Evolutionary conservation across 1,140 invertebrate genomes (phyloP), one percentile per base, ranked within the genome.

Genomic region (Drosophila lowei): DNA sequence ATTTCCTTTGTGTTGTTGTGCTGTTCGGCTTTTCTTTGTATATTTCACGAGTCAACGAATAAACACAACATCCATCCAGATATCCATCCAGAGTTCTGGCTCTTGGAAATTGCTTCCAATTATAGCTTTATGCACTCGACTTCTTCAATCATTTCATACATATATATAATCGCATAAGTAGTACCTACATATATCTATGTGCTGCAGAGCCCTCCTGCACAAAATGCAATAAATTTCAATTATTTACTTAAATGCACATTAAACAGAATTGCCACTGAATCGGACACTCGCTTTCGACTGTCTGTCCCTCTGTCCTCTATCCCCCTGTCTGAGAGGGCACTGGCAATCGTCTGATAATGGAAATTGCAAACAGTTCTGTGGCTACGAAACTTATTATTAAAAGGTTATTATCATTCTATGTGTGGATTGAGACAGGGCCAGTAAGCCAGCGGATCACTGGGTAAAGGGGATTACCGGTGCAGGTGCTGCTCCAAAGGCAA

Each of bases 141-240:
- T 41, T 21, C 65, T 77, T 68, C 68, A 74, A 70, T 77, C 73
- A 68, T 72, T 80, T 54, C 56, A 67, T 57, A 50, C 77, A 77
- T 61, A 23, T 11, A 11, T 13, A 38, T 38, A 38, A 38, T 38
- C 4, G 34, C 1, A 13, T 38, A 11, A 38, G 34, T 13, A 38
- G 34, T 38, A 13, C 9, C 34, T 38, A 38, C 23, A 5, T 38
- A 11, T 38, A 38, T 61, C 66, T 65, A 65, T 65, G 72, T 55
- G 44, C 28, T 63, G 62, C 38, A 47, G 25, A 11, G n/a, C 13
- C 9, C 57, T 18, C 11, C 23, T 38, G 56, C 49, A 25, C 16
- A 58, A 66, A 65, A 43, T 54, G 75, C 67, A 64, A 84, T 85
- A 84, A 84, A 84, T 84, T 84, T 84, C 79, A 84, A 84, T 84